Evolutionary conservation across 1,140 invertebrate species (phyloP).

Genomic region (Philotrypesis tridentata): DNA sequence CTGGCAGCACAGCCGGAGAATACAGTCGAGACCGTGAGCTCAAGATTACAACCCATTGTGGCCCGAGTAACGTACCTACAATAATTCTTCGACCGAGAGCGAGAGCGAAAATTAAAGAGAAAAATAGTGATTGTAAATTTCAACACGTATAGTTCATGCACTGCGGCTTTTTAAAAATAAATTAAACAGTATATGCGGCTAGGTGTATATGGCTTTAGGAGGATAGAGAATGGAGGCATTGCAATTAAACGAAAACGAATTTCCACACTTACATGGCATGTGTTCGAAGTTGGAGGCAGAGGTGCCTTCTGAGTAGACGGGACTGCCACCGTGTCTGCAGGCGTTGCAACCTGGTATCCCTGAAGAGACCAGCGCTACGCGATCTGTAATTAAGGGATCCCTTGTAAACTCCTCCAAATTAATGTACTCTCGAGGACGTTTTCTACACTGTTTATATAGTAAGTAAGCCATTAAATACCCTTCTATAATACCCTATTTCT

Average conservation of each 20-base stretch:
- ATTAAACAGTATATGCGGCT: no score
- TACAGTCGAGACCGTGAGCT: constrained; percentile 6
- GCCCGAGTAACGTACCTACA: neutral
- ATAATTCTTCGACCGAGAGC: constrained; percentile 1
- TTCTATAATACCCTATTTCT: no score
- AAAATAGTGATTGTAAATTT: neutral
- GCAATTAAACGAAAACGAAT: neutral
- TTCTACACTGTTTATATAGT: no score
- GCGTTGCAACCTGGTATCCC: constrained; percentile 66
- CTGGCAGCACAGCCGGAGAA: neutral
- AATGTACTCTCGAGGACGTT: neutral
- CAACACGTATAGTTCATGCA: neutral
- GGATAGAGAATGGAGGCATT: neutral
- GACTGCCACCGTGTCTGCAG: constrained; percentile 65
- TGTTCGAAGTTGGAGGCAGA: constrained; percentile 37
- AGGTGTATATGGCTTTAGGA: no score
- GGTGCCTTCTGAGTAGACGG: constrained; percentile 65
- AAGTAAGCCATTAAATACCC: no score
- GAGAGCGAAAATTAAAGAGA: neutral
- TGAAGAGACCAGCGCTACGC: constrained; percentile 67
- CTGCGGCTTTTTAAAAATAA: neutral
- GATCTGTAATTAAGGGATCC: constrained; percentile 59
- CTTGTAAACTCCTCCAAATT: no score
- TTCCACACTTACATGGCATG: constrained; percentile 34
- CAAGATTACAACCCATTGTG: constrained; percentile 16